Conservation (phyloP, 2,113 vertebrate species). For the Petrocephalus microphthalmus region DNA sequence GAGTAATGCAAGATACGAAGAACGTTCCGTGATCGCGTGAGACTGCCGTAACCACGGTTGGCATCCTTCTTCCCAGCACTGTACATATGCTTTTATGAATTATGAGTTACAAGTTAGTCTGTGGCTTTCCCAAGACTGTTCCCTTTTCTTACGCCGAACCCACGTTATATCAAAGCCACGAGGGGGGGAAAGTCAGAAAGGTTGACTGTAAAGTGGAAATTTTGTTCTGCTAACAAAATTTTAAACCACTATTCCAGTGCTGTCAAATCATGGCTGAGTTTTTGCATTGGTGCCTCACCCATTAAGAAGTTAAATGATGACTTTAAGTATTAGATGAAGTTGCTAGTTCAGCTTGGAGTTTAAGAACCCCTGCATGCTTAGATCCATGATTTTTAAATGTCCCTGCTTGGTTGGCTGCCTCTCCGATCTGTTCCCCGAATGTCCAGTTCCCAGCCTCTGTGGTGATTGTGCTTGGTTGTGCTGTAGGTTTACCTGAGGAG, state of each 20-base stretch:
- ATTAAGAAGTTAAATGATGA: not conserved
- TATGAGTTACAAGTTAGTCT: too few relatives aligned
- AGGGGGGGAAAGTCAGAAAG: not conserved
- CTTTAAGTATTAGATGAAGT: not conserved
- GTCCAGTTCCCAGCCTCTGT: not conserved
- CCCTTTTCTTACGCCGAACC: not conserved
- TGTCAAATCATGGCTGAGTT: not conserved
- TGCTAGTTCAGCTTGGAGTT: not conserved
- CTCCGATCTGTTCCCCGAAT: not conserved
- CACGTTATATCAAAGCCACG: not conserved
- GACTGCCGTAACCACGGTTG: not conserved
- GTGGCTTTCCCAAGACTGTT: not conserved
- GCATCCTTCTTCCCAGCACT: too few relatives aligned
- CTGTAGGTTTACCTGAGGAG: conserved; percentile 72
- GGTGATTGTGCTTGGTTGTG: not conserved
- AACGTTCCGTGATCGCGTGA: not conserved
- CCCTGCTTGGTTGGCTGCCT: not conserved
- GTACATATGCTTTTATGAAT: too few relatives aligned
- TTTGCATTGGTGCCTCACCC: not conserved
- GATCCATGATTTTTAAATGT: not conserved
- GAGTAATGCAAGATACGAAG: not conserved
- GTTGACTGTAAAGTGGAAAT: not conserved
- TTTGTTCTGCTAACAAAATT: not conserved
- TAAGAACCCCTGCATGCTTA: not conserved
- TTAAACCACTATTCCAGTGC: not conserved